Evolutionary conservation across 2,888 invertebrate genomes (phyloP), one percentile per base, ranked within the genome.

Genomic region (Cheilosia variabilis): DNA sequence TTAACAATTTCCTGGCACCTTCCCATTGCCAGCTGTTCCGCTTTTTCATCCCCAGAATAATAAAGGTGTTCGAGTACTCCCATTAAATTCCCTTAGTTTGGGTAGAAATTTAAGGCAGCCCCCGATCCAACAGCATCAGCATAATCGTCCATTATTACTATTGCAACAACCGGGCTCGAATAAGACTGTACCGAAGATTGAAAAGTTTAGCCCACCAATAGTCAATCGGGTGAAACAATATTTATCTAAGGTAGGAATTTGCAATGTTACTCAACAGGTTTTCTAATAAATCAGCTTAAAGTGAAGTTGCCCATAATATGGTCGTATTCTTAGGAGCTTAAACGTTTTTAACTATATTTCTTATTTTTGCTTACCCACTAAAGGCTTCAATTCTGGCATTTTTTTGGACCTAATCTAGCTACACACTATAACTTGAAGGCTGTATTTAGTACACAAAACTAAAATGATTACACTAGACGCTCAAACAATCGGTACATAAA

Each of bases 1-100:
- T 63, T 78, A 80, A 80, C 80, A 52, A n/a, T 31, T 22, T 13
- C 41, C 72, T 75, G 80, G 80, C 69, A 69, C 53, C 41, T 55
- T 60, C 4, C 55, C 57, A 37, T 19, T 81, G 86, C 86, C 86
- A 86, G 81, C 76, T 81, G 68, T 81, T 77, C 86, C 86, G 15
- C 45, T 77, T 52, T 86, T 86, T 86, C 81, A 86, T 86, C 68
- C 86, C 62, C 80, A 81, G 81, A 86, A 81, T 72, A 81, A 77
- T 37, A 58, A 76, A 72, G 62, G 76, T 57, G 86, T 81, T 86
- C 86, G 66, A 77, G 86, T 81, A 13, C 60, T 81, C 72, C 86
- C 86, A 68, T 24, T 81, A 58, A 86, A 86, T 68, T 55, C 80
- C 80, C 52, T 47, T 55, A 65, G 84, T 69, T 58, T 75, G 75